Conservation (phyloP, 2,113 vertebrate species). For the Polypterus bichir region DNA sequence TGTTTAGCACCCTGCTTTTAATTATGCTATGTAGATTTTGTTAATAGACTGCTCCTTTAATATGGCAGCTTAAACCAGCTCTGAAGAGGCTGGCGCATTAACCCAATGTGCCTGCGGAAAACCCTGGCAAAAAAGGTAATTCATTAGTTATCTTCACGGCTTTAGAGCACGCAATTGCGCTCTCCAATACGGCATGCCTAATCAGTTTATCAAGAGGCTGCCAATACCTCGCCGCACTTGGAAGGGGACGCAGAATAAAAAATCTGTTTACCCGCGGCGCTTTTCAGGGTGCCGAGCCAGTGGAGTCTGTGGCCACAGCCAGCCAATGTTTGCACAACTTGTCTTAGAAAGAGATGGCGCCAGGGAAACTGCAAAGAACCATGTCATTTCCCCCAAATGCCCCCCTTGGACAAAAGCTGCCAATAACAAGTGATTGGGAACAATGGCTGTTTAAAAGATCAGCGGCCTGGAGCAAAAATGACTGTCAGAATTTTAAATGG, state of each 20-base stretch:
- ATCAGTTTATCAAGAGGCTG: conserved; percentile 18
- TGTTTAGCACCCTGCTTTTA: background rate
- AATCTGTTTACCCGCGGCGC: conserved; percentile 9
- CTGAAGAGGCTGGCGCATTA: background rate
- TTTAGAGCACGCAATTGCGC: conserved; percentile 21
- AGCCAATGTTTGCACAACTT: too few species aligned
- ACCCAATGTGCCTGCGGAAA: background rate
- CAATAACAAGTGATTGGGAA: too few species aligned
- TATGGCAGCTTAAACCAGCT: background rate
- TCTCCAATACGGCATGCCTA: conserved; percentile 17
- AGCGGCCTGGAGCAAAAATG: too few species aligned
- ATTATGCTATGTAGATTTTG: background rate
- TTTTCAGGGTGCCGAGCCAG: too few species aligned
- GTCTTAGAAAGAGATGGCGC: too few species aligned
- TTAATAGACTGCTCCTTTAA: background rate
- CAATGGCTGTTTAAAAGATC: too few species aligned
- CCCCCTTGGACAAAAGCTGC: too few species aligned
- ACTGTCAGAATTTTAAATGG: too few species aligned
- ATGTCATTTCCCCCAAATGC: too few species aligned
- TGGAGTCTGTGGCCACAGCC: too few species aligned
- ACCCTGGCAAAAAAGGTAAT: background rate
- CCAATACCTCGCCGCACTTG: conserved; percentile 15
- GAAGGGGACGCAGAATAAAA: conserved; percentile 12
- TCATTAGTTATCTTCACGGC: conserved; percentile 13
- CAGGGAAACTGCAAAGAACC: too few species aligned